Evolutionary conservation across 2,113 vertebrate species (phyloP).

Genomic region (Bettongia penicillata): DNA sequence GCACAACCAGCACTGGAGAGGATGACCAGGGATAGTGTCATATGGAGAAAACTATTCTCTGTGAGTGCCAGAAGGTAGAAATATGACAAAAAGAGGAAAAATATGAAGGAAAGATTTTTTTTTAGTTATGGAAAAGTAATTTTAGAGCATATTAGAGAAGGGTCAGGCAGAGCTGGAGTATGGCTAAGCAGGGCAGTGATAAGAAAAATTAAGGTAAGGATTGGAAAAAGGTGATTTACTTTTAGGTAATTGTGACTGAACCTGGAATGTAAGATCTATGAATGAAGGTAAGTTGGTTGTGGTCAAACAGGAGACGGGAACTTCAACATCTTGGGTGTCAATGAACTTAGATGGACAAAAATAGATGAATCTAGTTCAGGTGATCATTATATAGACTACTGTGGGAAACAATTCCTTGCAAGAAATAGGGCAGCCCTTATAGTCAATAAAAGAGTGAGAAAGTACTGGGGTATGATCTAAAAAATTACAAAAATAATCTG

Average conservation of each 20-base stretch:
- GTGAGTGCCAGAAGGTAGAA: background rate
- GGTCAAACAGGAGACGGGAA: background rate
- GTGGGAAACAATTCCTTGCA: no score
- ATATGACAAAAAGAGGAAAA: background rate
- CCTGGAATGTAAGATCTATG: slow-evolving; percentile 7
- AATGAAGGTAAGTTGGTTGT: slow-evolving; percentile 39
- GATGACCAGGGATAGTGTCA: background rate
- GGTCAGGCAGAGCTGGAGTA: background rate
- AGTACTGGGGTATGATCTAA: no score
- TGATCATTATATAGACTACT: no score
- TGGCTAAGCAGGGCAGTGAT: background rate
- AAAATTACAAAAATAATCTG: no score
- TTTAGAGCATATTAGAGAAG: background rate
- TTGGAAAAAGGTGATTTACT: slow-evolving; percentile 52
- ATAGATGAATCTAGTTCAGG: no score
- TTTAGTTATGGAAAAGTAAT: background rate
- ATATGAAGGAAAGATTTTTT: background rate
- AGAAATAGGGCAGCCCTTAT: no score
- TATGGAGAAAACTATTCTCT: background rate
- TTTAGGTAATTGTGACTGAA: slow-evolving; percentile 62
- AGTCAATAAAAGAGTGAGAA: no score
- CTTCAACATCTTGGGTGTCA: no score
- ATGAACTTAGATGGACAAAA: no score
- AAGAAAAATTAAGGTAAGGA: slow-evolving; percentile 40
- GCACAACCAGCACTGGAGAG: background rate